A percentile compares a stretch with the other conserved stretches of the same genome.
Conservation (phyloP, 2,113 vertebrate species). For the Phylloscopus trochilus region DNA sequence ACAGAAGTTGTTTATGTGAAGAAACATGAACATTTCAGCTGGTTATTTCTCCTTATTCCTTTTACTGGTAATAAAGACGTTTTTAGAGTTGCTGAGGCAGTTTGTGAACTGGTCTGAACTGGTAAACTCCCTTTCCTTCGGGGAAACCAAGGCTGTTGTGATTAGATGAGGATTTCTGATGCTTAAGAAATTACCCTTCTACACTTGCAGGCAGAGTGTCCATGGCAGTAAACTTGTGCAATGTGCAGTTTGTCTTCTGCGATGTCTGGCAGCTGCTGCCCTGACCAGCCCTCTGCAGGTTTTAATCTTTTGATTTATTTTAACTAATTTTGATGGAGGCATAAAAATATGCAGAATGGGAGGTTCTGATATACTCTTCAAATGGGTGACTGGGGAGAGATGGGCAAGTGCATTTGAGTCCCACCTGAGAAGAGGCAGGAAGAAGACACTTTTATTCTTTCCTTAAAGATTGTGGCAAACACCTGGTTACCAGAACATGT, state of each 20-base stretch:
- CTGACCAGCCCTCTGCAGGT: neutral
- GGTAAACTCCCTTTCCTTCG: neutral
- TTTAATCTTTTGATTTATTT: neutral
- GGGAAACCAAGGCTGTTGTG: neutral
- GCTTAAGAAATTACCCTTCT: neutral
- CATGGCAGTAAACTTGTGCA: neutral
- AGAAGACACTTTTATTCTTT: neutral
- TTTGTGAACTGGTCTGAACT: neutral
- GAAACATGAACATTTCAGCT: neutral
- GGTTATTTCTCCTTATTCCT: neutral
- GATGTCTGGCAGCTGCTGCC: neutral
- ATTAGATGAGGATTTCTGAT: neutral
- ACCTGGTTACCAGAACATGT: neutral
- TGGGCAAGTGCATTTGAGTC: neutral
- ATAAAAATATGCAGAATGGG: neutral
- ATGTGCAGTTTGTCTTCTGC: neutral
- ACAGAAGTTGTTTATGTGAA: neutral
- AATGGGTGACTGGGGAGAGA: neutral
- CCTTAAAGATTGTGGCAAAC: neutral
- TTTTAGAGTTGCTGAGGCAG: neutral
- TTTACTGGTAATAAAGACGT: neutral
- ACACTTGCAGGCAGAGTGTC: neutral
- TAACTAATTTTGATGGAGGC: neutral
- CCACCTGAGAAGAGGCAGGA: neutral
- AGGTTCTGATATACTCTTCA: neutral